These are phyloP conservation scores for Acipenser ruthenus DNA, from an alignment of 2,797 vertebrate genomes.

Conservation along the genomic window DNA sequence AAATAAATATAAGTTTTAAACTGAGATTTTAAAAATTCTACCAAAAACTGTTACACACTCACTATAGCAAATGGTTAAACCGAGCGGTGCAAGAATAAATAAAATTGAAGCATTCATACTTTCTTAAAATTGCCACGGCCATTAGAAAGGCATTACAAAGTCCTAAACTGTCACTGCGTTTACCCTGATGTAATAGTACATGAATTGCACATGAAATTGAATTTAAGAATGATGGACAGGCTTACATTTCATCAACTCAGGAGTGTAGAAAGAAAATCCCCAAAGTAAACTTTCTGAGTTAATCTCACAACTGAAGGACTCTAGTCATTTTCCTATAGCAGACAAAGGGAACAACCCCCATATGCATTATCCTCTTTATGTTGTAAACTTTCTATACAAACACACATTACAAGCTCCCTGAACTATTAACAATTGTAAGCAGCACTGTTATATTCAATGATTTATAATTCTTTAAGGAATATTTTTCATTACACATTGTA, in stretches of 20 bases:
- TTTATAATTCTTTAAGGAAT: constrained; percentile 5
- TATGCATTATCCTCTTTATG: not conserved
- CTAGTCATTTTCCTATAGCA: not conserved
- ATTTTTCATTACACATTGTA: not conserved
- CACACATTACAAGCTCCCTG: not conserved
- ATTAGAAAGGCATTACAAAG: too few species aligned
- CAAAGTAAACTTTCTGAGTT: not conserved
- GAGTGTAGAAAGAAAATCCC: not conserved
- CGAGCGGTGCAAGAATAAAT: too few species aligned
- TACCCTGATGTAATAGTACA: not conserved
- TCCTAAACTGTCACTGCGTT: not conserved
- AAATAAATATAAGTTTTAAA: too few species aligned
- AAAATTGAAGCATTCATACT: too few species aligned
- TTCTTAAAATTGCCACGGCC: too few species aligned
- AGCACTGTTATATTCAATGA: not conserved
- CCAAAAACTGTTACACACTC: too few species aligned
- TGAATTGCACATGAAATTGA: not conserved
- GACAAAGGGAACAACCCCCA: not conserved
- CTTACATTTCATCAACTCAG: not conserved
- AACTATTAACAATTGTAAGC: not conserved
- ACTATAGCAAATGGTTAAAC: too few species aligned
- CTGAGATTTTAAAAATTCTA: too few species aligned
- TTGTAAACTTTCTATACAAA: not conserved
- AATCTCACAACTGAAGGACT: not conserved
- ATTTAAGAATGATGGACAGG: not conserved